phyloP scores from a whole-genome alignment of 2,797 vertebrate species.

The Uromys caudimaculatus region DNA sequence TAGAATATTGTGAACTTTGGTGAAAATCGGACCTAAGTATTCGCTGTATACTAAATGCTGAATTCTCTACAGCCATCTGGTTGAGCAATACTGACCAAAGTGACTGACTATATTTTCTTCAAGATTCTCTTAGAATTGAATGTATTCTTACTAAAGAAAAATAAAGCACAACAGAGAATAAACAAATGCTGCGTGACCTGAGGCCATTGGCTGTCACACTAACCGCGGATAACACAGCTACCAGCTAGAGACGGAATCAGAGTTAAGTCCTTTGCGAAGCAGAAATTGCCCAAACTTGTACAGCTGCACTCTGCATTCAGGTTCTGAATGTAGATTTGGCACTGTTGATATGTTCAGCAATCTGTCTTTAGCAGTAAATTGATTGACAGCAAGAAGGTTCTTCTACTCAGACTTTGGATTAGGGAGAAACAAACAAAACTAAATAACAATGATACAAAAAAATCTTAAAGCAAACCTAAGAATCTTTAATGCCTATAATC shows the following conservation, averaged over 20 bases:
- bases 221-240: background rate
- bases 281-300: background rate
- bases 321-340: background rate
- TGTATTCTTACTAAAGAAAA: constrained; percentile 47
- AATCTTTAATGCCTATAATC: background rate
- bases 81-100: background rate
- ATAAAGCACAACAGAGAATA: constrained; percentile 16
- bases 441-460: background rate
- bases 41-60: background rate
- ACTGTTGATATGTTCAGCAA: background rate
- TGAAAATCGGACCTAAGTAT: no score
- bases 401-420: background rate
- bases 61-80: constrained; percentile 2
- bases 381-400: background rate
- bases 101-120: background rate
- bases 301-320: background rate
- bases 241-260: background rate
- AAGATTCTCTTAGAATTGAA: background rate
- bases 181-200: background rate
- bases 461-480: background rate
- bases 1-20: background rate
- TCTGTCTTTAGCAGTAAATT: background rate
- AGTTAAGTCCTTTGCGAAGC: background rate
- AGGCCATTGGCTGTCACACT: background rate
- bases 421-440: constrained; percentile 23